Conservation (phyloP, 2,113 vertebrate species). For the Spea bombifrons region DNA sequence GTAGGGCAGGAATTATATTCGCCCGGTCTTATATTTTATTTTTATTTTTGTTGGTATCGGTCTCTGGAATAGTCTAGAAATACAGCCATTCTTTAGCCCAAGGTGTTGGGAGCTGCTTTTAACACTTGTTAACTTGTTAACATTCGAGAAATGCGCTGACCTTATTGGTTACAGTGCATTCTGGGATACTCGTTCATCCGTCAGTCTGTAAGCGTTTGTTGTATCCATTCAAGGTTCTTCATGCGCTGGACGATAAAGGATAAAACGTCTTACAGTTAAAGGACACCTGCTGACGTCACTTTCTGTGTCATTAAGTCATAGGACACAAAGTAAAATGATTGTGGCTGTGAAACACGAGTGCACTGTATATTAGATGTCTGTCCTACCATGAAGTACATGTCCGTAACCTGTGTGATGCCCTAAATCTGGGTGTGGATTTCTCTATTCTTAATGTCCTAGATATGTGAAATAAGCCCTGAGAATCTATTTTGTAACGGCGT, state of each 20-base stretch:
- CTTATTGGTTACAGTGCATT: constrained; percentile 12
- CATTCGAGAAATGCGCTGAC: constrained; percentile 12
- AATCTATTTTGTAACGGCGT: no score
- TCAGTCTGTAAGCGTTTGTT: constrained; percentile 4
- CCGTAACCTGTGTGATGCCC: no score
- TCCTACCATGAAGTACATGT: no score
- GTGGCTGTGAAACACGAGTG: no score
- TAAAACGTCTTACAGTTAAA: neutral
- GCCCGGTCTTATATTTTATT: neutral
- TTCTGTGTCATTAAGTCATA: no score
- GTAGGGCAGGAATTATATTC: no score
- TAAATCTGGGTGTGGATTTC: no score
- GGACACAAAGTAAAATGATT: no score
- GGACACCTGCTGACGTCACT: neutral
- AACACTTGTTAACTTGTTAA: constrained; percentile 23
- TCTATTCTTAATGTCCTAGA: no score
- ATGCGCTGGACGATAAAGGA: neutral
- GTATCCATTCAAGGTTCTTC: constrained; percentile 12
- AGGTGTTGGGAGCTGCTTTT: neutral
- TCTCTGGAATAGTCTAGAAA: no score
- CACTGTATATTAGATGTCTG: no score
- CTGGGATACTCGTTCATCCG: constrained; percentile 15
- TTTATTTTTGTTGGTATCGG: neutral
- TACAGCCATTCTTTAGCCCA: constrained; percentile 2
- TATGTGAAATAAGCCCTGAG: no score